Percentiles rank a stretch among this genome's conserved stretches.
Evolutionary conservation across 2,113 vertebrate species (phyloP).

Genomic region (Hucho hucho): DNA sequence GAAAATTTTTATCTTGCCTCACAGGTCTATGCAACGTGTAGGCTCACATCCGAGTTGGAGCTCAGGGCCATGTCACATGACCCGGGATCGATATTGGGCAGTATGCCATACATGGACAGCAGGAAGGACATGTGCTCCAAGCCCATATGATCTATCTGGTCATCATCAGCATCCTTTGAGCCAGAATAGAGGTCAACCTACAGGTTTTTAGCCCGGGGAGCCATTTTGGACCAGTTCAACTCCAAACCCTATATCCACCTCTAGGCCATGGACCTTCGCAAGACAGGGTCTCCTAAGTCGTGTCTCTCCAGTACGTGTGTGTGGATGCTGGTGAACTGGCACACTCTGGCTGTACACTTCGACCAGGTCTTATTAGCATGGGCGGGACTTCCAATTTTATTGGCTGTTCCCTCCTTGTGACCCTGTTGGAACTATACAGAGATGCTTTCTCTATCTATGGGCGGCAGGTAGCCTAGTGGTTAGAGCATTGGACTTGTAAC

Average conservation of each 20-base stretch:
- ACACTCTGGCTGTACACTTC: conserved; percentile 62
- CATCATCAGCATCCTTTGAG: conserved; percentile 61
- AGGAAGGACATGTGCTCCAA: conserved; percentile 56
- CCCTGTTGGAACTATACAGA: too few species aligned
- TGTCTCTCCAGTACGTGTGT: conserved; percentile 47
- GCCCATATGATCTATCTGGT: conserved; percentile 46
- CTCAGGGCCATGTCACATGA: conserved; percentile 54
- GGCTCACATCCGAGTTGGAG: conserved; percentile 43
- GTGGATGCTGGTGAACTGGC: conserved; percentile 66
- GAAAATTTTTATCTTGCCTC: conserved; percentile 51
- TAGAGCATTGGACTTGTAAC: too few species aligned
- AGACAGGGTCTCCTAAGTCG: conserved; percentile 21
- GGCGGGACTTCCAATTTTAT: too few species aligned
- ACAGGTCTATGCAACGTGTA: conserved; percentile 55
- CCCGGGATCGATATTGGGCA: conserved; percentile 58
- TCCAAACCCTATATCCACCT: conserved; percentile 9
- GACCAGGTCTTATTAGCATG: conserved; percentile 58
- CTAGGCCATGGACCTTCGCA: conserved; percentile 28
- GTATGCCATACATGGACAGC: conserved; percentile 61
- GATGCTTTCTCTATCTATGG: too few species aligned
- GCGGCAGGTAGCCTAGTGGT: too few species aligned
- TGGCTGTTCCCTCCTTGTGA: too few species aligned
- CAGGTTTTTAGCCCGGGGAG: conserved; percentile 18
- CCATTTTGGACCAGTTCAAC: conserved; percentile 28
- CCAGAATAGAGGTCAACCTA: conserved; percentile 47